Evolutionary conservation across 92 coral and sea anemone genomes (phyloP).

Genomic region (Paramuricea clavata): DNA sequence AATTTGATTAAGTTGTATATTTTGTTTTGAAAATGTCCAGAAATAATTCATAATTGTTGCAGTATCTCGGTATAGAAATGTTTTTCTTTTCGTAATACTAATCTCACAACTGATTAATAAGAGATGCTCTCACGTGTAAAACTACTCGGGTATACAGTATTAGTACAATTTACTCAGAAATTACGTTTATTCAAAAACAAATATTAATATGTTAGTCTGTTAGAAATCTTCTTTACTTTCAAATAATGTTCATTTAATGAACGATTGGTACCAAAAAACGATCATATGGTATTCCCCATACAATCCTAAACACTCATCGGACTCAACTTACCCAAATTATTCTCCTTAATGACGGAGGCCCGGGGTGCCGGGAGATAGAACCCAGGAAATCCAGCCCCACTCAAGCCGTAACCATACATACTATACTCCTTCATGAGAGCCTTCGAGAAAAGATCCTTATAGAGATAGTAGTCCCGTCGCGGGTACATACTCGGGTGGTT

Average conservation of each 20-base stretch:
- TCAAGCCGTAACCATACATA: constrained; percentile 43
- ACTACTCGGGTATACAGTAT: not conserved
- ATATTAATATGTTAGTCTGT: constrained; percentile 34
- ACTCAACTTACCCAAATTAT: constrained; percentile 28
- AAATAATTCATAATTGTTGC: too few relatives aligned
- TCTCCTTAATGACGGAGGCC: constrained; percentile 52
- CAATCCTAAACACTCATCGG: constrained; percentile 34
- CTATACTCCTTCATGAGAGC: constrained; percentile 38
- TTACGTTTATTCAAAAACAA: not conserved
- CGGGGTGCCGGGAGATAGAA: constrained; percentile 32
- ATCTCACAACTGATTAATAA: not conserved
- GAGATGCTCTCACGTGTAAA: not conserved
- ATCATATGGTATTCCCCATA: constrained; percentile 31
- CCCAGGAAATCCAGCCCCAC: constrained; percentile 32
- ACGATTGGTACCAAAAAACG: constrained; percentile 39
- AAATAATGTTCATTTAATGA: constrained; percentile 55
- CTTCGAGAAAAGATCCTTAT: constrained; percentile 43
- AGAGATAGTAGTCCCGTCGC: constrained; percentile 39
- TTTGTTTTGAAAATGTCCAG: not conserved
- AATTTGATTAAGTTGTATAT: not conserved
- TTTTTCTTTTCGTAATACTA: too few relatives aligned
- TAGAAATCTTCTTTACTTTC: constrained; percentile 56
- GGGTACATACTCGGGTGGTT: constrained; percentile 44
- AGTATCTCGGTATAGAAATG: too few relatives aligned
- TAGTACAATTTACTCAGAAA: not conserved